Evolutionary conservation across 2,113 vertebrate species (phyloP).

Genomic region (Uria aalge): DNA sequence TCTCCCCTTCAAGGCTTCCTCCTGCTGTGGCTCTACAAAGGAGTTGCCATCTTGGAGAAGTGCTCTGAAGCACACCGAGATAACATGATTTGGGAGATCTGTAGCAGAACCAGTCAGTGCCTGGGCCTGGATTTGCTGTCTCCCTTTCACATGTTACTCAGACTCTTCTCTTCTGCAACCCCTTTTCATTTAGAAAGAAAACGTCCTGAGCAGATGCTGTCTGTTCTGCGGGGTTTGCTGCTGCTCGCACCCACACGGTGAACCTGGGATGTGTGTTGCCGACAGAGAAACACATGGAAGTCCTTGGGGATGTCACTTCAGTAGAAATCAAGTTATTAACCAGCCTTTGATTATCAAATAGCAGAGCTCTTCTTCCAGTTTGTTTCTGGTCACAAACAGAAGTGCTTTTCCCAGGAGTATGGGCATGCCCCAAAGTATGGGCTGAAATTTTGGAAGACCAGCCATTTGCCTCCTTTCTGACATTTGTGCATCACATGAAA

Average conservation of each 20-base stretch:
- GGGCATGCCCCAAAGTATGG: neutral
- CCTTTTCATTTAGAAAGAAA: neutral
- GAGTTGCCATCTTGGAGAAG: neutral
- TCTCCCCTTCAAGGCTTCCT: neutral
- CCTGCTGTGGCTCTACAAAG: neutral
- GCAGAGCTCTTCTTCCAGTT: neutral
- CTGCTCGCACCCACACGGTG: neutral
- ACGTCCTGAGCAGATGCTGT: too few species aligned
- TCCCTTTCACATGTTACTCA: rapidly evolving
- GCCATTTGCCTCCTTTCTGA: neutral
- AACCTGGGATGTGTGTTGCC: neutral
- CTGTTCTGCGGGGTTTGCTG: neutral
- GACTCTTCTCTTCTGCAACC: neutral
- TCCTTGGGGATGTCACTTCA: neutral
- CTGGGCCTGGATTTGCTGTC: neutral
- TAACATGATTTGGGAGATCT: neutral
- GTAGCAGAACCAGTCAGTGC: neutral
- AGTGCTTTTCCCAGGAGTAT: neutral
- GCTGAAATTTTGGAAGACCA: neutral
- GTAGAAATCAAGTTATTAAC: neutral
- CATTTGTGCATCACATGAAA: neutral
- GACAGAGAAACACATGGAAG: neutral
- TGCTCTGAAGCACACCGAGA: neutral
- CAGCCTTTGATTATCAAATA: neutral
- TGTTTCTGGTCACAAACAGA: neutral